A percentile compares a stretch with the other conserved stretches of the same genome.
phyloP scores from a whole-genome alignment of 2,113 vertebrate genomes.

The Arizona elegans region DNA sequence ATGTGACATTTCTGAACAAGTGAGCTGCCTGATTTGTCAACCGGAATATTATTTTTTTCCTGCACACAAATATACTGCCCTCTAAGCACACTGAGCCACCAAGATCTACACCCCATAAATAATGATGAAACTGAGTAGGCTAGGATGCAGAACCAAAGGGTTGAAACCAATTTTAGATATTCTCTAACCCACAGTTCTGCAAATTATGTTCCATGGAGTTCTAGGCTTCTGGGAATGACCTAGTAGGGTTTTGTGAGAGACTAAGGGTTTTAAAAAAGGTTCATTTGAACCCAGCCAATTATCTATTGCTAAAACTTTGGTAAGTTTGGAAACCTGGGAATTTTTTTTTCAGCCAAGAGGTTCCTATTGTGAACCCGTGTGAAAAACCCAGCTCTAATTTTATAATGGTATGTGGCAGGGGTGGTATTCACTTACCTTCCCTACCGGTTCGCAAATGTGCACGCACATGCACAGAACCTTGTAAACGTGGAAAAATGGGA shows the following conservation, averaged over 20 bases:
- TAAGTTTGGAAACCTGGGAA: no score
- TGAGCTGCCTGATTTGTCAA: constrained; percentile 43
- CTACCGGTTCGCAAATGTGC: no score
- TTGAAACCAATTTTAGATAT: neutral
- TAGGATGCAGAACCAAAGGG: neutral
- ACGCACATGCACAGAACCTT: no score
- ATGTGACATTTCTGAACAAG: constrained; percentile 45
- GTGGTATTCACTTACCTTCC: no score
- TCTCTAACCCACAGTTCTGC: neutral
- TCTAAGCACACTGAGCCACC: neutral
- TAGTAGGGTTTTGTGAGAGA: neutral
- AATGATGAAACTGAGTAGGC: neutral
- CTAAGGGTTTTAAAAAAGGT: neutral
- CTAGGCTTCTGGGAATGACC: neutral
- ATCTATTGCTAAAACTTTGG: neutral
- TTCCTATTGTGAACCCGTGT: neutral
- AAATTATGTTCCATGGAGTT: neutral
- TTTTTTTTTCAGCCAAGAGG: neutral
- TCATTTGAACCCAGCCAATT: neutral
- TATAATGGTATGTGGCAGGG: neutral
- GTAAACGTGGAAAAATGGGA: no score
- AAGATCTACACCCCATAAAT: neutral
- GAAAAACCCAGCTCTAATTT: neutral
- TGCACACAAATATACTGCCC: neutral
- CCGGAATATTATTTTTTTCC: constrained; percentile 45